Percentiles rank a stretch among this genome's conserved stretches.
Evolutionary conservation across 2,113 vertebrate species (phyloP).

Genomic region (Potamarius usumacintae): DNA sequence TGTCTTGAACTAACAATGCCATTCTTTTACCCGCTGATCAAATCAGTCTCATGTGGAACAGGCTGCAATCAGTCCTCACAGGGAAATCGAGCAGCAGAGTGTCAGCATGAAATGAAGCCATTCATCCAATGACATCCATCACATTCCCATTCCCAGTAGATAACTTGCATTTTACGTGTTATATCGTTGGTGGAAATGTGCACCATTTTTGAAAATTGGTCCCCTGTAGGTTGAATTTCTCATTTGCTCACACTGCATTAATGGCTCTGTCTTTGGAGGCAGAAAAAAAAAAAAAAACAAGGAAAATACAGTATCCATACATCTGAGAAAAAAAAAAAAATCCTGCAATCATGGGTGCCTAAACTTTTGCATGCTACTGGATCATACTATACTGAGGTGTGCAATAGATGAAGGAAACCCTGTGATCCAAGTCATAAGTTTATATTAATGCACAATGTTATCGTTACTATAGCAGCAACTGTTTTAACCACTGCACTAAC

Average conservation of each 20-base stretch:
- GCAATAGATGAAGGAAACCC: neutral
- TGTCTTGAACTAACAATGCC: neutral
- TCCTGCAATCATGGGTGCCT: neutral
- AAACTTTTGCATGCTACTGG: neutral
- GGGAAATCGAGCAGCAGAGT: constrained; percentile 33
- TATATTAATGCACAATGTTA: no score
- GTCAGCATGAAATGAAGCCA: constrained; percentile 50
- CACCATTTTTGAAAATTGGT: neutral
- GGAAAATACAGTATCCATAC: neutral
- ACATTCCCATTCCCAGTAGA: constrained; percentile 41
- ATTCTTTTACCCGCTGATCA: constrained; percentile 23
- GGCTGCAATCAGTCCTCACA: constrained; percentile 28
- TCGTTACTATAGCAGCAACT: neutral
- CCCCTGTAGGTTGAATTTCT: neutral
- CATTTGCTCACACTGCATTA: neutral
- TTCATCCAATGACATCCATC: constrained; percentile 53
- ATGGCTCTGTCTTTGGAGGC: neutral
- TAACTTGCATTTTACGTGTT: constrained; percentile 17
- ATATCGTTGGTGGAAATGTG: neutral
- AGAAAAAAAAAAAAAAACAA: no score
- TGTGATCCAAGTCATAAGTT: neutral
- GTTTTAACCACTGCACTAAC: no score
- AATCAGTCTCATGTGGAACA: constrained; percentile 33
- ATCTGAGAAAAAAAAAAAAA: neutral
- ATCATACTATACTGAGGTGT: neutral